Evolutionary conservation across 2,797 vertebrate genomes (phyloP), one percentile per base, ranked within the genome.

Genomic region (Chlorospingus flavigularis): DNA sequence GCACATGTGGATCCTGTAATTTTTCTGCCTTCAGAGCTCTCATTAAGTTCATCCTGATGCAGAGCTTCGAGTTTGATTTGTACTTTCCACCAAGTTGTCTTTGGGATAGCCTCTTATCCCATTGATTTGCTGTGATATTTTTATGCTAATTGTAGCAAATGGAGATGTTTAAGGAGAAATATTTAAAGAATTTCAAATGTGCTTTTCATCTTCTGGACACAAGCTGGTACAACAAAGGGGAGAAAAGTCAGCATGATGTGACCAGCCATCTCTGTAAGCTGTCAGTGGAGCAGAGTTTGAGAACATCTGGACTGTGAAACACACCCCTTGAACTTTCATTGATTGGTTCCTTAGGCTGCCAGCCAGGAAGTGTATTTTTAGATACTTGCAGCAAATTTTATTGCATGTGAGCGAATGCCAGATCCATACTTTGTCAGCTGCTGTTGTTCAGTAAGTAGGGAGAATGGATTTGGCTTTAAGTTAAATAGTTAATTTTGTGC

Each of bases 221-320:
- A 20, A 58, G 79, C 55, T 76, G 25, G 30, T 71, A 30, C 35
- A 57, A 39, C 40, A n/a, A 26, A 75, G 50, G 82, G 79, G 68
- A 39, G 70, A 48, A 74, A 73, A 93, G 71, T 67, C 65, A 62
- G 72, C 75, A 50, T 58, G 40, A 65, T 78, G 87, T 72, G 50
- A 62, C 47, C 33, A 65, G 4, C 57, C 37, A 4, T 54, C 55
- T 78, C 70, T 72, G 20, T 21, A 55, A 82, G 63, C 15, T 88
- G 53, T 87, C 0, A 5, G 35, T 88, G 67, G 93, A 86, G 68
- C 50, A 35, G 55, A 81, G 81, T 94, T 89, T 80, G 78, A 86
- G 87, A 96, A 96, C 92, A 96, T 96, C 94, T 96, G 92, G 94
- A 65, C 78, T 86, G 87, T 87, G 72, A 94, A 95, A 93, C 5